Evolutionary conservation across 2,797 vertebrate species (phyloP), one percentile per base, ranked within the genome.

Genomic region (Notolepis coatsorum): DNA sequence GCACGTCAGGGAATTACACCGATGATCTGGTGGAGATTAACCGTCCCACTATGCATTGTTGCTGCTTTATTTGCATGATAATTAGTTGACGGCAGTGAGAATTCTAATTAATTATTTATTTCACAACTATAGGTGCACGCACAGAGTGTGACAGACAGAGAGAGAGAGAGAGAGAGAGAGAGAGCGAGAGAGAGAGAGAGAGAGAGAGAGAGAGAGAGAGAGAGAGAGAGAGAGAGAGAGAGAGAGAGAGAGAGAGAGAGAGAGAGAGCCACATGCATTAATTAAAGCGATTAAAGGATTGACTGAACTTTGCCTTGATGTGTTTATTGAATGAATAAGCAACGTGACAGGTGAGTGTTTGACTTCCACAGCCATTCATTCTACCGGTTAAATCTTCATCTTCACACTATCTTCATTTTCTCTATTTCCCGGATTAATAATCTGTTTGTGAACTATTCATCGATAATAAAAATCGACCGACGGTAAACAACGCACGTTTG

Each of bases 251-350:
- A 42, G 58, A n/a, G 37, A 38, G 43, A 58, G 51, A 25, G 35
- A 56, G 54, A 65, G 54, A 25, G 25, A 49, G 82, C 81, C 79
- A 57, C 76, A 30, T 84, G 89, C 86, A 89, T 93, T 94, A 86
- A 95, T 95, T 93, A 93, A 75, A 84, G 85, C 83, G 88, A 93
- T 93, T 92, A 94, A 93, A 92, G 89, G 79, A 82, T 89, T 82
- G 74, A 84, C 84, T 87, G 90, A 87, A 89, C 92, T 90, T 92
- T 89, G 88, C 88, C 92, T 94, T 92, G 91, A 94, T 93, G 89
- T 94, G 91, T 94, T 96, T 94, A 94, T 96, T 95, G 91, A 94
- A 93, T 95, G 94, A 95, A 93, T 86, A 89, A 90, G 87, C 84
- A 92, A 89, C 85, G 81, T 92, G 93, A 91, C 91, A 91, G 89